Evolutionary conservation across 1,140 invertebrate species (phyloP).

Genomic region (Scaptomyza graminum): DNA sequence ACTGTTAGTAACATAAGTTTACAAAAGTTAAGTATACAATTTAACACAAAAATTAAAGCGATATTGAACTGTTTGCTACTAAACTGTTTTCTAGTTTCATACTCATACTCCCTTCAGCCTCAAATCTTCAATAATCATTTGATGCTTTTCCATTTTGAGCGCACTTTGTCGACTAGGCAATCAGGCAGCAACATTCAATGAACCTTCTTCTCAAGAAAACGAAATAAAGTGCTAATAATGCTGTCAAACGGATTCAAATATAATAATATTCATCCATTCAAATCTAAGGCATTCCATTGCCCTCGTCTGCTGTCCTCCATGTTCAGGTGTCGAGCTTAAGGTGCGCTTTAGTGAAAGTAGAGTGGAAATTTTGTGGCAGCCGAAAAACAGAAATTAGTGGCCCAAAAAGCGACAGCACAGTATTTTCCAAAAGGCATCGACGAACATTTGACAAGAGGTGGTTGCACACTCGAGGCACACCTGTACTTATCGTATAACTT

Average conservation of each 20-base stretch:
- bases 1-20: no score
- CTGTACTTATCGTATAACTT: not conserved
- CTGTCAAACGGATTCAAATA: conserved; percentile 10
- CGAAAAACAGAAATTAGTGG: conserved; percentile 57
- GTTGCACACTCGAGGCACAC: not conserved
- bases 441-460: conserved; percentile 21
- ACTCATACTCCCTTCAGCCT: not conserved
- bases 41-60: no score
- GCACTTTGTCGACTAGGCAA: not conserved
- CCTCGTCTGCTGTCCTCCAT: not conserved
- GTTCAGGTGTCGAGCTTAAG: conserved; percentile 1
- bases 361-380: conserved; percentile 45
- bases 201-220: not conserved
- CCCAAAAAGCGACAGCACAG: conserved; percentile 48
- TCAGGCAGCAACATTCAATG: conserved; percentile 8
- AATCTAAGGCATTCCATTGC: conserved; percentile 14
- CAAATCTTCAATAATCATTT: conserved; percentile 1
- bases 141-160: conserved; percentile 5
- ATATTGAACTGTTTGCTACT: not conserved
- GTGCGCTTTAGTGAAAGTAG: conserved; percentile 64
- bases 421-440: conserved; percentile 38
- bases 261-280: conserved; percentile 44
- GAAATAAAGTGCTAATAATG: conserved; percentile 13
- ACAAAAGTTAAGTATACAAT: no score
- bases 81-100: no score